Base-by-base conservation (phyloP, 1,140 invertebrate species). In the Eufriesea mexicana region DNA sequence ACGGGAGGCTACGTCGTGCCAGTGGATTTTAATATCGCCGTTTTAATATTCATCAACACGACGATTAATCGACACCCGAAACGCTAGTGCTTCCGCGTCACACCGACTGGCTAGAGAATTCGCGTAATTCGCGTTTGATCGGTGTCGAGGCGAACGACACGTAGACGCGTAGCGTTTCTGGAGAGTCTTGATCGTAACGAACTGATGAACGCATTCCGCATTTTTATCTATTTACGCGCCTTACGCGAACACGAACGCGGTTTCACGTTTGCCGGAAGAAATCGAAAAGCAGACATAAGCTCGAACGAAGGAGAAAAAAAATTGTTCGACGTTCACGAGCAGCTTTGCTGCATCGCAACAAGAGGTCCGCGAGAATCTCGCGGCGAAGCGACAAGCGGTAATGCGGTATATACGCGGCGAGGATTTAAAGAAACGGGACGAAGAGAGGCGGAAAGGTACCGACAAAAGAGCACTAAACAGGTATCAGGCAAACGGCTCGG, bases 41-140 rank as follows among this genome's bases (percentile, higher is more conserved):
- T 25, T 64, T 80, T 28, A 74, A 82, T 82, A 82, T 82, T 67
- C 79, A 76, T 67, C 42, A 76, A 62, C 55, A 35, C 14, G n/a
- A 5, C 59, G 45, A 62, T 82, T 76, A 76, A 76, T 67, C 59
- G 72, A 74, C 79, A 55, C 72, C 51, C 54, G 2, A 12, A 28
- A 76, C 71, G 55, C 54, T 74, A 59, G 55, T 35, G 35, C 6
- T 23, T 5, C 10, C 35, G 71, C 25, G 28, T 57, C 35, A 16
- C n/a, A 18, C 4, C 23, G 54, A 57, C 9, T 2, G 23, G n/a
- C 0, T 10, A 7, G 61, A 35, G 35, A 42, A 73, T 73, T 73
- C 45, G 54, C 54, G 59, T 73, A 73, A 73, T 59, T 57, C 25
- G 35, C 59, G 45, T 55, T 45, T 73, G 54, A n/a, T n/a, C n/a